Evolutionary conservation across 2,797 vertebrate species (phyloP).

Genomic region (Gymnoscopelus braueri): DNA sequence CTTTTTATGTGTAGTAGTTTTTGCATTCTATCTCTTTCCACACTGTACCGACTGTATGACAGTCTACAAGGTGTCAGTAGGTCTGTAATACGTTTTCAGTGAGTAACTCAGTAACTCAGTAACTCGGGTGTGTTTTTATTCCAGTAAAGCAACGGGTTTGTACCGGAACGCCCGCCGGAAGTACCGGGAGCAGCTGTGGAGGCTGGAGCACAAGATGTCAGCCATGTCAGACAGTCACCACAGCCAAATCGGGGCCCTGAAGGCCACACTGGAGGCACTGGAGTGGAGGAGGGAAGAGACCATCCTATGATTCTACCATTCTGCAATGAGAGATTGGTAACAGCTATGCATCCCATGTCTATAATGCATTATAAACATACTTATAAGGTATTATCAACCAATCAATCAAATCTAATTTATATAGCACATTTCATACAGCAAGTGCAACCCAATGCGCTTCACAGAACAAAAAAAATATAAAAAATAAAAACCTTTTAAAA

Average conservation of each 20-base stretch:
- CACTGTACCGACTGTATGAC: neutral
- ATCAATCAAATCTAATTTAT: no score
- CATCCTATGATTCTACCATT: slow-evolving; percentile 66
- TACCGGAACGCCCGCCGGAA: slow-evolving; percentile 86
- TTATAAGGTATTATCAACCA: no score
- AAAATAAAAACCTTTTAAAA: no score
- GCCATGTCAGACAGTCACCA: slow-evolving; percentile 81
- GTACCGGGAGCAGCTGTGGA: slow-evolving; percentile 86
- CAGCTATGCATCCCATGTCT: no score
- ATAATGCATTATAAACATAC: no score
- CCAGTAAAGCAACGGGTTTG: slow-evolving; percentile 84
- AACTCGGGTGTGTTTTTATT: slow-evolving; percentile 8
- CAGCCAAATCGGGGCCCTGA: slow-evolving; percentile 65
- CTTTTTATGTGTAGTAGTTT: neutral
- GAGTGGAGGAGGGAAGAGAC: slow-evolving; percentile 82
- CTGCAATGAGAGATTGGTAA: neutral
- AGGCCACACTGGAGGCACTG: slow-evolving; percentile 61
- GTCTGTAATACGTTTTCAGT: neutral
- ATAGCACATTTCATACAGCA: no score
- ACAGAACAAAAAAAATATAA: no score
- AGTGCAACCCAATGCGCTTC: no score
- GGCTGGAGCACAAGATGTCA: slow-evolving; percentile 82
- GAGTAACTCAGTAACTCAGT: neutral
- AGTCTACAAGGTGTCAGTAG: neutral
- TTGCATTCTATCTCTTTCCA: no score